These are phyloP conservation scores for Philhelius pedissequus DNA, from an alignment of 2,888 invertebrate genomes.

Conservation along the genomic window DNA sequence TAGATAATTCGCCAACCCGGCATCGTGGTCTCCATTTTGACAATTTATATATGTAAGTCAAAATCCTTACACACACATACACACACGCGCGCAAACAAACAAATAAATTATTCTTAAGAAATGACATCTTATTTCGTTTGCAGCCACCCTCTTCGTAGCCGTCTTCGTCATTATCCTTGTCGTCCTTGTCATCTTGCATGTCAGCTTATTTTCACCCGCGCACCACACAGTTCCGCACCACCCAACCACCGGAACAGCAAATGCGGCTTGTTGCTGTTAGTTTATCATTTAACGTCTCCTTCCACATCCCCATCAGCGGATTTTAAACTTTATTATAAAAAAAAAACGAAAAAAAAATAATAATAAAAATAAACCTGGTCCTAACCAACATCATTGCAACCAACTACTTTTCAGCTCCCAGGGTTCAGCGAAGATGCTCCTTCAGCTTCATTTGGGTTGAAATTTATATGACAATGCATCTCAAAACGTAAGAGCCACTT, in stretches of 20 bases:
- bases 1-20: background rate
- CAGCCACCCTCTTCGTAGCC: background rate
- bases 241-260: constrained; percentile 22
- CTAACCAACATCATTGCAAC: background rate
- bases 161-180: constrained; percentile 18
- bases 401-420: background rate
- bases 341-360: background rate
- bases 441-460: constrained; percentile 10
- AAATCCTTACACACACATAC: constrained; percentile 11
- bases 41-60: constrained; percentile 12
- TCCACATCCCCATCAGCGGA: background rate
- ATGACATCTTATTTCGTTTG: constrained; percentile 33
- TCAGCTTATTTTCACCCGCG: constrained; percentile 8
- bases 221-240: background rate
- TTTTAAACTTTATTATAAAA: background rate
- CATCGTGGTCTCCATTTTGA: background rate
- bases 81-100: constrained; percentile 29
- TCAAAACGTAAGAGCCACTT: constrained; percentile 11
- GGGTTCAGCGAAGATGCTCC: constrained; percentile 9
- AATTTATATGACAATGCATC: constrained; percentile 40
- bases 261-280: constrained; percentile 52
- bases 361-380: constrained; percentile 14
- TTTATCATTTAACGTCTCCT: constrained; percentile 26
- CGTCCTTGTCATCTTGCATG: constrained; percentile 12
- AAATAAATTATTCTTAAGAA: constrained; percentile 41